A percentile compares a stretch with the other conserved stretches of the same genome.
Conservation (phyloP, 2,888 invertebrate genomes). For the Cybosia mesomella region DNA sequence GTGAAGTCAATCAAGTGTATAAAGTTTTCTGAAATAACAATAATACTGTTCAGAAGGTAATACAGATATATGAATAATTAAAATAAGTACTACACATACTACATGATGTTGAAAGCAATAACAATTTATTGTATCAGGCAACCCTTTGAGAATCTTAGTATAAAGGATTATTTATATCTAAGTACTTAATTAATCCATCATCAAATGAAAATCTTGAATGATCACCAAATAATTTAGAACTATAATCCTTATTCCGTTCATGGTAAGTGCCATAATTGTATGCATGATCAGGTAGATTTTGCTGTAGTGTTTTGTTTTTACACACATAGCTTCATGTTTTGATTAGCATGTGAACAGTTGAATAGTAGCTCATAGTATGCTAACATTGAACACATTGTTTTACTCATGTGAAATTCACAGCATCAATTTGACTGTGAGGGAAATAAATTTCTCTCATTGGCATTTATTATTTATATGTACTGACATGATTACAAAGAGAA, state of each 20-base stretch:
- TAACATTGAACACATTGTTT: constrained; percentile 64
- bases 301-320: constrained; percentile 55
- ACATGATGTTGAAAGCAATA: not conserved
- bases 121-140: not conserved
- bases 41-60: not conserved
- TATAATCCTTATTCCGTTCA: not conserved
- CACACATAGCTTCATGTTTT: constrained; percentile 59
- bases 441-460: constrained; percentile 7
- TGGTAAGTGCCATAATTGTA: not conserved
- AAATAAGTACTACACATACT: not conserved
- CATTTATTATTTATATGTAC: constrained; percentile 1
- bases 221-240: not conserved
- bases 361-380: constrained; percentile 51
- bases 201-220: not conserved
- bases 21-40: not conserved
- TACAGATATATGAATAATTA: not conserved
- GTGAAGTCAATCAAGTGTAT: not conserved
- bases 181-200: not conserved
- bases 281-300: constrained; percentile 24
- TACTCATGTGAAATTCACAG: constrained; percentile 57
- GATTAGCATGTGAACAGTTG: constrained; percentile 62
- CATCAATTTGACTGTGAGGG: constrained; percentile 25
- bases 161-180: constrained; percentile 1
- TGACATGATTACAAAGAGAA: not conserved
- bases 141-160: not conserved